Percentiles rank a stretch among this genome's conserved stretches.
These are phyloP conservation scores for Peromyscus nudipes DNA, from an alignment of 2,797 vertebrate genomes.

Conservation along the genomic window DNA sequence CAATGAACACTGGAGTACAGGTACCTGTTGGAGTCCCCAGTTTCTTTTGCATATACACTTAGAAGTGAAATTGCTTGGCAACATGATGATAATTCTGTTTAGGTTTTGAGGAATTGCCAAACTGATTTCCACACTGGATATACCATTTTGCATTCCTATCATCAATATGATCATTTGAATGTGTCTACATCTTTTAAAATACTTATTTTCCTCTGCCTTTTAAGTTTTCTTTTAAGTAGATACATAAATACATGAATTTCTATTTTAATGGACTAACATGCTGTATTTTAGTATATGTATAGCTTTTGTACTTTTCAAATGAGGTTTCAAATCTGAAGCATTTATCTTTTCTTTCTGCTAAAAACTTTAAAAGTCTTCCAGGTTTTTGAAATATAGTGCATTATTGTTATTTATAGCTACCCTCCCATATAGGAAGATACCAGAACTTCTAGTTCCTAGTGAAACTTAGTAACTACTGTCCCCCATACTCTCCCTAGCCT, in stretches of 20 bases:
- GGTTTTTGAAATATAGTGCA: neutral
- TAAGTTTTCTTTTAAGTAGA: neutral
- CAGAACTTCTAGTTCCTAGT: neutral
- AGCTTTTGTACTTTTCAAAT: neutral
- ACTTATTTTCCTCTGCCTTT: neutral
- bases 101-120: constrained; percentile 3
- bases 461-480: neutral
- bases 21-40: neutral
- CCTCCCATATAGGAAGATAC: neutral
- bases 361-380: neutral
- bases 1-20: neutral
- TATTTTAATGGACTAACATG: neutral
- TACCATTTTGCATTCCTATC: neutral
- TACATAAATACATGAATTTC: neutral
- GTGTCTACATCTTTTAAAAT: neutral
- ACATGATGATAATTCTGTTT: neutral
- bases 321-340: neutral
- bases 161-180: neutral
- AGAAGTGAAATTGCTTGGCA: constrained; percentile 1
- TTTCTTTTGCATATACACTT: constrained; percentile 20
- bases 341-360: neutral
- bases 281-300: neutral
- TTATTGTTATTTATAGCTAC: neutral
- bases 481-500: neutral
- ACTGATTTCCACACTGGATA: neutral